Evolutionary conservation across 2,113 vertebrate genomes (phyloP).

Genomic region (Coryphaenoides rupestris): DNA sequence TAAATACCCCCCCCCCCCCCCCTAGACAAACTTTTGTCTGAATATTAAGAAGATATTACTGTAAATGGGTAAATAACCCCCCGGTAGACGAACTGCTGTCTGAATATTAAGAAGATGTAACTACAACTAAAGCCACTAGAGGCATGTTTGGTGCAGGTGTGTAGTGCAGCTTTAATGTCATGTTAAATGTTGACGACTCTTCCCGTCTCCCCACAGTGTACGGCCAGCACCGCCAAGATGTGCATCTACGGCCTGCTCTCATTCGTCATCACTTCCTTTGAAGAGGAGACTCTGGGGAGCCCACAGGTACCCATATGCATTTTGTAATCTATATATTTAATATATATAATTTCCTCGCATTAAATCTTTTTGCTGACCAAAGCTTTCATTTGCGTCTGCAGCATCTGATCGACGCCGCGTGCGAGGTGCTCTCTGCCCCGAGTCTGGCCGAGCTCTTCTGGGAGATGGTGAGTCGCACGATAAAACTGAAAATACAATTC

Average conservation of each 20-base stretch:
- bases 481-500: not conserved
- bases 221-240: conserved; percentile 91
- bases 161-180: not conserved
- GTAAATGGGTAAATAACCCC: too few species aligned
- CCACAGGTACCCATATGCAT: conserved; percentile 78
- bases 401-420: conserved; percentile 89
- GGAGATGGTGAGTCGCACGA: conserved; percentile 83
- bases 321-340: too few species aligned
- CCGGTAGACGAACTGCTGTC: too few species aligned
- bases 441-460: conserved; percentile 94
- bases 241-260: conserved; percentile 93
- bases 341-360: too few species aligned
- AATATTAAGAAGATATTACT: too few species aligned
- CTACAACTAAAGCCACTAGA: too few species aligned
- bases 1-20: too few species aligned
- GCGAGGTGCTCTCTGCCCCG: conserved; percentile 89
- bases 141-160: too few species aligned
- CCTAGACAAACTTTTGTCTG: too few species aligned
- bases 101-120: too few species aligned
- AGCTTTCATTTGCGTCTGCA: conserved; percentile 45
- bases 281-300: conserved; percentile 85
- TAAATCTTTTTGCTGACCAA: not conserved
- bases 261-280: conserved; percentile 88
- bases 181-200: not conserved
- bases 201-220: conserved; percentile 78